Evolutionary conservation across 2,797 vertebrate genomes (phyloP).

Genomic region (Cossypha polioptera): DNA sequence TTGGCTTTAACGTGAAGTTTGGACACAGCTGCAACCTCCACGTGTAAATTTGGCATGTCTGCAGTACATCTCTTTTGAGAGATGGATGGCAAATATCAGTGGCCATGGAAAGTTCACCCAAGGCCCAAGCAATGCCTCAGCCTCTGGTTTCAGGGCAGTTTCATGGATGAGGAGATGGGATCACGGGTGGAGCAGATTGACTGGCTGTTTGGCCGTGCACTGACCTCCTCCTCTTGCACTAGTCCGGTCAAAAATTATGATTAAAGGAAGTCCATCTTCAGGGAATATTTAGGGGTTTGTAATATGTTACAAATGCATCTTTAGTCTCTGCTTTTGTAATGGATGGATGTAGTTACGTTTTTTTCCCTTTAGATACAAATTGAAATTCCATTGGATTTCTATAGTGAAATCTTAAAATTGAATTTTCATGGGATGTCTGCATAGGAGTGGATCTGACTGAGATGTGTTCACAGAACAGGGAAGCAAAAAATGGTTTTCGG

Average conservation of each 20-base stretch:
- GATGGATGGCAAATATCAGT: background rate
- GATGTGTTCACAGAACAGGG: background rate
- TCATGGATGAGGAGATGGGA: background rate
- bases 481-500: background rate
- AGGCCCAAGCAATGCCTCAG: background rate
- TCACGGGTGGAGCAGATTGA: background rate
- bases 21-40: background rate
- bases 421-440: background rate
- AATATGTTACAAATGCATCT: background rate
- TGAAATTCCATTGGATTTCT: background rate
- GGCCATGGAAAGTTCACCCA: background rate
- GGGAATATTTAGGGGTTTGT: background rate
- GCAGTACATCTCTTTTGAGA: background rate
- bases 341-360: background rate
- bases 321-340: background rate
- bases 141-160: background rate
- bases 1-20: background rate
- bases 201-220: accelerated
- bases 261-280: background rate
- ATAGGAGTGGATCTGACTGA: background rate
- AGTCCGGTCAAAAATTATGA: background rate
- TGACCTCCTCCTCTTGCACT: background rate
- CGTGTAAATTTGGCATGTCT: background rate
- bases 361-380: background rate
- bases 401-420: background rate